Evolutionary conservation across 2,797 vertebrate genomes (phyloP).

Genomic region (Rhinoraja longicauda): DNA sequence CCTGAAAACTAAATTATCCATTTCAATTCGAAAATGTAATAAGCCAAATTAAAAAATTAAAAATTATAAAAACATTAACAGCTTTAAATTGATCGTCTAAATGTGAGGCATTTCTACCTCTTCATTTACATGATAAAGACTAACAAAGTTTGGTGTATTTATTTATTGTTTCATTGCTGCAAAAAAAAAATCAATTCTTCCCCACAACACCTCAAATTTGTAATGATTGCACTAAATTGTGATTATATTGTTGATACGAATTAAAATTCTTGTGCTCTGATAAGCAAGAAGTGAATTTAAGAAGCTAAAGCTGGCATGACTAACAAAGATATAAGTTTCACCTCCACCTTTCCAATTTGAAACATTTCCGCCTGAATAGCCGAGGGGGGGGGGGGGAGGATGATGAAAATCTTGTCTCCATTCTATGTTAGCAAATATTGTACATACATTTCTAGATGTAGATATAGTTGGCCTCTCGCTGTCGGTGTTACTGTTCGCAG

Average conservation of each 20-base stretch:
- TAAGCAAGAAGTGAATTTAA: neutral
- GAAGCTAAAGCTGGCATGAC: neutral
- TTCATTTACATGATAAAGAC: neutral
- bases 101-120: neutral
- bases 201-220: neutral
- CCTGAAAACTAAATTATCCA: neutral
- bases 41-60: neutral
- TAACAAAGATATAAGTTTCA: neutral
- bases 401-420: neutral
- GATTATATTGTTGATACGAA: neutral
- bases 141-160: neutral
- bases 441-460: neutral
- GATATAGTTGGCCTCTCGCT: neutral
- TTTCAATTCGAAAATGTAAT: neutral
- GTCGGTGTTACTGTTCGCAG: neutral
- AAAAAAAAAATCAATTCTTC: neutral
- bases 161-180: neutral
- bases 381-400: neutral
- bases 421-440: neutral
- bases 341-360: neutral
- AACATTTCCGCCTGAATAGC: neutral
- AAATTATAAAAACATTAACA: neutral
- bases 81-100: neutral
- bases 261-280: neutral
- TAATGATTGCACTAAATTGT: neutral